Evolutionary conservation across 2,113 vertebrate species (phyloP).

Genomic region (Alouatta palliata): DNA sequence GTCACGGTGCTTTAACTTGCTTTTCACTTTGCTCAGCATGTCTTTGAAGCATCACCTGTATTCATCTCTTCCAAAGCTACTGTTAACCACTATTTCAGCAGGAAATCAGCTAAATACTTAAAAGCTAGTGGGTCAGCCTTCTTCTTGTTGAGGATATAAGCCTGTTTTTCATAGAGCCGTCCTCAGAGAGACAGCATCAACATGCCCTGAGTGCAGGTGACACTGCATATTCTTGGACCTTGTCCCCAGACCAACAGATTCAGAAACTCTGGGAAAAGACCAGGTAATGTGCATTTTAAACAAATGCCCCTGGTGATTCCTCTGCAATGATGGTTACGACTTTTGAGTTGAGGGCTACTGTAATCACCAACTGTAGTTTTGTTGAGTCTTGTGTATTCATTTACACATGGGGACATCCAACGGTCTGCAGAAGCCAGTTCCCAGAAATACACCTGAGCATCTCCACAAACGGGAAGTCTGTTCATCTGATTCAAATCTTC

Average conservation of each 20-base stretch:
- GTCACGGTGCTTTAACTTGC: constrained; percentile 49
- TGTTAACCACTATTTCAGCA: constrained; percentile 63
- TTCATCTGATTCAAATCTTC: background rate
- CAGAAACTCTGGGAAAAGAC: background rate
- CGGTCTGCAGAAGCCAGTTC: background rate
- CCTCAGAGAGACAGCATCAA: background rate
- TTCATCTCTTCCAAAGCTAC: constrained; percentile 60
- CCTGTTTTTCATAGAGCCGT: constrained; percentile 14
- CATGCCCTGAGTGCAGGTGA: background rate
- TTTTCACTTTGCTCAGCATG: constrained; percentile 71
- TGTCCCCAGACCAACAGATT: background rate
- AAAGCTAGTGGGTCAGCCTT: constrained; percentile 14
- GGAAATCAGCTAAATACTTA: constrained; percentile 55
- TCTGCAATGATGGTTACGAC: background rate
- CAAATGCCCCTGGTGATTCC: background rate
- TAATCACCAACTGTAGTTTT: background rate
- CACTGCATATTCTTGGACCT: background rate
- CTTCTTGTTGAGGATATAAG: constrained; percentile 27
- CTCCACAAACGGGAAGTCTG: background rate
- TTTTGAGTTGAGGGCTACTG: background rate
- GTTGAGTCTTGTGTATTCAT: background rate
- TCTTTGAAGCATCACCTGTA: constrained; percentile 61
- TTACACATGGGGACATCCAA: background rate
- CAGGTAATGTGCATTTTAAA: background rate
- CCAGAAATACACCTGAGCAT: background rate